Base-by-base conservation (phyloP, 2,888 invertebrate species). In the Caenorhabditis sp. region DNA sequence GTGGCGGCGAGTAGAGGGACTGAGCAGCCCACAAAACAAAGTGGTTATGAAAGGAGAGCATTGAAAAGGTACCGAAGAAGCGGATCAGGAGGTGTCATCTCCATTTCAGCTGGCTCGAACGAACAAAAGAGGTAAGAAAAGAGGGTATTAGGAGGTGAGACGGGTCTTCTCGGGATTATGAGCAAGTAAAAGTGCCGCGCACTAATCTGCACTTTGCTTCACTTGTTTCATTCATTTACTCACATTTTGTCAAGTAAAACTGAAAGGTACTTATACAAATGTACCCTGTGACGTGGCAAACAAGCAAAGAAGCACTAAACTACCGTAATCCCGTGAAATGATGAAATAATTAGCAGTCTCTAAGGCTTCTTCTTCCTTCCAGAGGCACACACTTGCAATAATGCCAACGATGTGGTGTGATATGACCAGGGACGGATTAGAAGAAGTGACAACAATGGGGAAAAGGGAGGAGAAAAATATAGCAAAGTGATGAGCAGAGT, bases 281-380 rank as follows among this genome's bases (percentile, higher is more conserved):
- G 24, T 26, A 3, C 11, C 15, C 35, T 11, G 15, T 52, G 32
- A 52, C 52, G 52, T 35, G n/a, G 15, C 32, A 53, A 24, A 24
- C 13, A n/a, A 20, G 17, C 20, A 53, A 17, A 39, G 52, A 30
- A 20, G 20, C 37, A 30, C 48, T 48, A 48, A 1, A 35, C 53
- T 53, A 53, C 53, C 2, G 53, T 53, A 53, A 8, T n/a, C n/a
- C 32, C 20, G n/a, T n/a, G n/a, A n/a, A n/a, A 41, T 30, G 56
- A 66, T 56, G 58, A 68, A 58, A 68, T 50, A 58, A 68, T 59
- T 68, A 50, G 26, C 43, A 48, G 6, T 22, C 32, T 65, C 2
- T 58, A 45, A 6, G 63, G 53, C 53, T 63, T 63, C 63, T 17
- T 32, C 6, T 3, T 24, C 37, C 6, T 26, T 48, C 48, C 30